Evolutionary conservation across 2,888 invertebrate genomes (phyloP).

Genomic region (Boloria euphrosyne): DNA sequence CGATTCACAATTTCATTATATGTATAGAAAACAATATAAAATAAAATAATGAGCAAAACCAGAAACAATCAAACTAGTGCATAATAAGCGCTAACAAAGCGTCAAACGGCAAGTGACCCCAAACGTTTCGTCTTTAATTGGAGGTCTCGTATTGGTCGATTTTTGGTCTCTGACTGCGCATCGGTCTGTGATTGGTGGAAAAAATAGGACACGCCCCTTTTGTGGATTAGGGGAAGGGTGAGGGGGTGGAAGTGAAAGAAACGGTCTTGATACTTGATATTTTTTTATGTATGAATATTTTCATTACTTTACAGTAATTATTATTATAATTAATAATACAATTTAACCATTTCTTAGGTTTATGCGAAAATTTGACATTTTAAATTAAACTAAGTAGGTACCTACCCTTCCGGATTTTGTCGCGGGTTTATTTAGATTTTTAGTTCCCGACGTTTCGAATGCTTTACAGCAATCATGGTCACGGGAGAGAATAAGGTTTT

Average conservation of each 20-base stretch:
- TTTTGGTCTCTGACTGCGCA: conserved; percentile 51
- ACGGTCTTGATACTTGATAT: conserved; percentile 53
- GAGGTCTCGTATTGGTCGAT: conserved; percentile 59
- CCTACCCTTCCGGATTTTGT: too few relatives aligned
- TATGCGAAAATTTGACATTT: too few relatives aligned
- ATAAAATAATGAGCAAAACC: conserved; percentile 33
- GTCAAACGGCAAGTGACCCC: conserved; percentile 72
- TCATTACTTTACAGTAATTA: too few relatives aligned
- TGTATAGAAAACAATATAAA: not conserved
- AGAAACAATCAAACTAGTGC: conserved; percentile 33
- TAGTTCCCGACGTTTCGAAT: too few relatives aligned
- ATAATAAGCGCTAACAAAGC: conserved; percentile 51
- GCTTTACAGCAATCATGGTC: too few relatives aligned
- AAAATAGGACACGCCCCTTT: conserved; percentile 50
- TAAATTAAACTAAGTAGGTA: too few relatives aligned
- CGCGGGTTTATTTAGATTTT: too few relatives aligned
- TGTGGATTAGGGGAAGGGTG: conserved; percentile 61
- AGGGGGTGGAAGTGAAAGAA: conserved; percentile 41
- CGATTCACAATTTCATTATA: too few relatives aligned
- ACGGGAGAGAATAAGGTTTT: too few relatives aligned
- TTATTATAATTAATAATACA: too few relatives aligned
- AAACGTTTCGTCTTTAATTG: conserved; percentile 76
- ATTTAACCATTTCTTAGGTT: too few relatives aligned
- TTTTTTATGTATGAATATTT: conserved; percentile 13
- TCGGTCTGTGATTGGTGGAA: conserved; percentile 52